phyloP scores from a whole-genome alignment of 2,797 vertebrate genomes.

The Mycteria americana region DNA sequence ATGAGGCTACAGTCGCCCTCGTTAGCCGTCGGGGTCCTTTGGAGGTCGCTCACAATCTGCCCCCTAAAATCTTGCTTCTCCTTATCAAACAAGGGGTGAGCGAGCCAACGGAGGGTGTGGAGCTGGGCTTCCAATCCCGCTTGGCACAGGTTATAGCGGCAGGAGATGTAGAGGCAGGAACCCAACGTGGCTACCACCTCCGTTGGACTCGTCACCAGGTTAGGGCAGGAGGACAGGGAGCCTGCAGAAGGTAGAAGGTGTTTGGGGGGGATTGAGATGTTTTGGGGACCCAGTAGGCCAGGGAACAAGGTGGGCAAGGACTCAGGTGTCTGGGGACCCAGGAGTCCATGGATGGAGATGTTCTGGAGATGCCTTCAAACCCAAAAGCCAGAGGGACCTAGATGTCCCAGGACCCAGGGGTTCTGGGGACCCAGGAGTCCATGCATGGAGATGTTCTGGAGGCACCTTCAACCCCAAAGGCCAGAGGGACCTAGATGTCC shows the following conservation, averaged over 20 bases:
- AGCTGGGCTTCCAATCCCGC: rapidly evolving
- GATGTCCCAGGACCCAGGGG: no score
- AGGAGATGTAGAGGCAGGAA: neutral
- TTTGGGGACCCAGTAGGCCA: neutral
- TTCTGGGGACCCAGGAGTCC: no score
- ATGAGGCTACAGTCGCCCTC: neutral
- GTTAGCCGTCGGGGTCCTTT: rapidly evolving
- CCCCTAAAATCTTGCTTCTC: rapidly evolving
- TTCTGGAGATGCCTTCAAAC: no score
- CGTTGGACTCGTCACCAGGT: neutral
- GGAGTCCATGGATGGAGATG: no score
- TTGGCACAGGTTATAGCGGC: neutral
- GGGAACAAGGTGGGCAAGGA: no score
- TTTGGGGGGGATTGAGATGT: neutral
- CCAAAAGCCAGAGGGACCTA: no score
- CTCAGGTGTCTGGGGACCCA: no score
- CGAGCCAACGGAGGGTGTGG: neutral
- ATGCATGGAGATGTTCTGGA: no score
- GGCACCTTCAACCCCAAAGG: no score
- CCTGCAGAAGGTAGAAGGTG: neutral
- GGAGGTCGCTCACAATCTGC: neutral
- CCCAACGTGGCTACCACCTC: neutral
- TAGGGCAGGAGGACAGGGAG: neutral
- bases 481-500: no score
- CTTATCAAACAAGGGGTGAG: rapidly evolving